Percentiles rank a stretch among this genome's conserved stretches.
phyloP scores from a whole-genome alignment of 2,797 vertebrate genomes.

The Todus mexicanus region DNA sequence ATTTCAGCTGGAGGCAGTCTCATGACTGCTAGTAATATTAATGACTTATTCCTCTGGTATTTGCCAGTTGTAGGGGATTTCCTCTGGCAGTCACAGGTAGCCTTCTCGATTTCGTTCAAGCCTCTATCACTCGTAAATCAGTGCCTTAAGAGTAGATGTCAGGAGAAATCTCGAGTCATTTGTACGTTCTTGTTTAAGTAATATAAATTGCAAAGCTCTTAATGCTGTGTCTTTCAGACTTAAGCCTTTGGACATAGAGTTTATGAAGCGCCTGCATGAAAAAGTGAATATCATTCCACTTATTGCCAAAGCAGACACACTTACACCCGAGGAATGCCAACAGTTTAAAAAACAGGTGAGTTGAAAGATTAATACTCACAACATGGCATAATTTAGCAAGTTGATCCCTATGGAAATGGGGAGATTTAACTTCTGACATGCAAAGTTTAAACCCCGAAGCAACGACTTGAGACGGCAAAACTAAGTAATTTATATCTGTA shows the following conservation, averaged over 20 bases:
- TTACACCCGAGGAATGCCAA: conserved; percentile 94
- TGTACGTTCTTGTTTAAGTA: background rate
- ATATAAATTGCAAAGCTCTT: background rate
- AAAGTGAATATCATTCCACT: conserved; percentile 99
- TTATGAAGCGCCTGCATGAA: conserved; percentile 99
- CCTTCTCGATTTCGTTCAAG: background rate
- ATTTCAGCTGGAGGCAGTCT: background rate
- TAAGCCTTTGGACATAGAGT: conserved; percentile 99
- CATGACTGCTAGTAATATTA: background rate
- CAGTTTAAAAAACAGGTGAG: conserved; percentile 99
- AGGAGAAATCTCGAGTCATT: background rate
- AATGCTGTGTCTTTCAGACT: conserved; percentile 78
- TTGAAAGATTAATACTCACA: background rate
- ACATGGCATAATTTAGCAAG: background rate
- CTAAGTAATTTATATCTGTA: conserved; percentile 37
- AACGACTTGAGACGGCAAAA: conserved; percentile 20
- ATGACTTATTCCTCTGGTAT: background rate
- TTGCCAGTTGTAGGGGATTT: background rate
- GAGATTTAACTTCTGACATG: background rate
- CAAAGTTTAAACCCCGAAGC: conserved; percentile 38
- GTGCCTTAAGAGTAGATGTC: background rate
- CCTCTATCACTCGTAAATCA: background rate
- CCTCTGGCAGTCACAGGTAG: background rate
- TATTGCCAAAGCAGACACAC: conserved; percentile 98
- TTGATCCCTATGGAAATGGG: background rate